Percentiles rank a stretch among this genome's conserved stretches.
Conservation (phyloP, 2,797 vertebrate species). For the Salarias fasciatus region DNA sequence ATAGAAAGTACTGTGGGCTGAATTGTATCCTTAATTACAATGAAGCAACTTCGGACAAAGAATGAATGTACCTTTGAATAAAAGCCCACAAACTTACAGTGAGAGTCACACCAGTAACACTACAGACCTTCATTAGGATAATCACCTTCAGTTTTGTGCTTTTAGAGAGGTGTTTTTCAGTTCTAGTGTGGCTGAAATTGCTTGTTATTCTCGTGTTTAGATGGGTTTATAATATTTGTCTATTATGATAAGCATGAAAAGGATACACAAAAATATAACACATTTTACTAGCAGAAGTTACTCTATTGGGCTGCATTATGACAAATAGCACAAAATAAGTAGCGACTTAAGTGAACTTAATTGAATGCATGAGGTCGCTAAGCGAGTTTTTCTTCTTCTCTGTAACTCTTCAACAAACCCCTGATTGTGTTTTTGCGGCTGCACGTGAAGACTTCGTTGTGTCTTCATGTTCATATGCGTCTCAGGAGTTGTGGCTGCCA, state of each 20-base stretch:
- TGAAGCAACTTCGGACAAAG: not conserved
- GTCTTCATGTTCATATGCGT: conserved; percentile 20
- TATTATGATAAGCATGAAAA: no score
- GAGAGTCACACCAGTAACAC: not conserved
- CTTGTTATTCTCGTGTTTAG: no score
- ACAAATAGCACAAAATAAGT: no score
- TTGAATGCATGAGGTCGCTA: no score
- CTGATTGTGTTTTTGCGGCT: not conserved
- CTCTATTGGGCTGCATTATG: no score
- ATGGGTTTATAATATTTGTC: no score
- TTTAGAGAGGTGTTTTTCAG: no score
- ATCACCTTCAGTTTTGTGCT: not conserved
- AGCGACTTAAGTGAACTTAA: no score
- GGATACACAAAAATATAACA: no score
- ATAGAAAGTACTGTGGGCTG: not conserved
- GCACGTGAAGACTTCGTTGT: conserved; percentile 6
- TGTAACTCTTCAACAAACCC: not conserved
- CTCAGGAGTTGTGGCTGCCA: conserved; percentile 18
- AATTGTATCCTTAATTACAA: not conserved
- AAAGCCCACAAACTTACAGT: not conserved
- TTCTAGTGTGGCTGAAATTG: no score
- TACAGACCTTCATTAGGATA: not conserved
- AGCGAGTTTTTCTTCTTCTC: not conserved
- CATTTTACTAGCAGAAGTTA: no score
- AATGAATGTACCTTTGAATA: not conserved